Evolutionary conservation across 2,888 invertebrate species (phyloP).

Genomic region (Caprella mutica): DNA sequence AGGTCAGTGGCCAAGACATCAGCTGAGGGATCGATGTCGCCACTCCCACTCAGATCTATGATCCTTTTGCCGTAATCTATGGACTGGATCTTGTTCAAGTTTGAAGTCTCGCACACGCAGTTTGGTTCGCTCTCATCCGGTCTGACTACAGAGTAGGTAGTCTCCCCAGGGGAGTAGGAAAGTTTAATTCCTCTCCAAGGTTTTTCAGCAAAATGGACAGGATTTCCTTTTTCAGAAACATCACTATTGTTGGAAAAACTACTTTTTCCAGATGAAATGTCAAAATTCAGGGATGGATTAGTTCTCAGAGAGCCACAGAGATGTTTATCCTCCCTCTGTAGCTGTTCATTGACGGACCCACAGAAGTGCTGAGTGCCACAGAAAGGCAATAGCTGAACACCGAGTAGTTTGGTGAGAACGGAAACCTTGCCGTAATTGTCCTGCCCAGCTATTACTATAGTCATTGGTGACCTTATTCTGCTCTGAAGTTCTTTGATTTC

Average conservation of each 20-base stretch:
- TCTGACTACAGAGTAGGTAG: neutral
- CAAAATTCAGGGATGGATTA: too few relatives aligned
- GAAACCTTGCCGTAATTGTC: conserved; percentile 27
- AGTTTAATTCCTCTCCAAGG: conserved; percentile 2
- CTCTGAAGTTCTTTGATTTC: conserved; percentile 18
- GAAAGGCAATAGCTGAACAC: conserved; percentile 26
- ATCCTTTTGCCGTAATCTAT: too few relatives aligned
- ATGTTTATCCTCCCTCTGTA: conserved; percentile 14
- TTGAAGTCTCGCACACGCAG: conserved; percentile 1
- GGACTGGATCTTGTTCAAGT: too few relatives aligned
- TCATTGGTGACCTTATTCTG: conserved; percentile 17
- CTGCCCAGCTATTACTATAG: conserved; percentile 28
- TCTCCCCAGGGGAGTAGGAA: neutral
- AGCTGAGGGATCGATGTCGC: too few relatives aligned
- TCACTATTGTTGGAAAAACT: too few relatives aligned
- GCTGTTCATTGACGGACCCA: conserved; percentile 7
- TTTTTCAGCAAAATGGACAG: too few relatives aligned
- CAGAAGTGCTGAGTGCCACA: conserved; percentile 8
- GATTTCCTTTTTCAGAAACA: too few relatives aligned
- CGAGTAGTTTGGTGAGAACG: conserved; percentile 28
- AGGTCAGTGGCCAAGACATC: too few relatives aligned
- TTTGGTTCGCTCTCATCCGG: neutral
- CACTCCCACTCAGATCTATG: too few relatives aligned
- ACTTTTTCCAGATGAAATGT: too few relatives aligned
- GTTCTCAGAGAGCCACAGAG: conserved; percentile 6